phyloP scores from a whole-genome alignment of 30 jellyfish, hydroid and myxozoan species.

The Chironex yamaguchii region DNA sequence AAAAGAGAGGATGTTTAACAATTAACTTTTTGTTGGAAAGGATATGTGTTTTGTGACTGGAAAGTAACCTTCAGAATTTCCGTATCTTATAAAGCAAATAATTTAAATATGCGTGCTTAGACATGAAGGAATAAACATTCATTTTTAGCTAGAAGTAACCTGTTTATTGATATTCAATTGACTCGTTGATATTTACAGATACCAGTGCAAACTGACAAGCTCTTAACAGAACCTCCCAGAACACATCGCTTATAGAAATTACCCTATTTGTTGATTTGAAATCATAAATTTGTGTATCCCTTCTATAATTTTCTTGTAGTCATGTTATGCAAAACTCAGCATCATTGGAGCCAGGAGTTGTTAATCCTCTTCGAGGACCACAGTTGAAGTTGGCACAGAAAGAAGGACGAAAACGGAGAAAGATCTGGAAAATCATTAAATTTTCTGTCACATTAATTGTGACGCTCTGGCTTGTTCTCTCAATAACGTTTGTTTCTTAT shows the following conservation, averaged over 20 bases:
- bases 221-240: not conserved
- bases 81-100: no score
- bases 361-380: conserved; percentile 79
- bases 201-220: not conserved
- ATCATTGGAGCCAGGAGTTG: no score
- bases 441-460: conserved; percentile 44
- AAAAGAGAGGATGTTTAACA: not conserved
- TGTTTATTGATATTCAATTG: no score
- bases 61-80: no score
- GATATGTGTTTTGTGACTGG: no score
- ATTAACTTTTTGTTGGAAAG: not conserved
- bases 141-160: no score
- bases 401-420: conserved; percentile 72
- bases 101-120: no score
- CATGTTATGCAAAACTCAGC: not conserved
- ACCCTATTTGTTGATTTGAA: not conserved
- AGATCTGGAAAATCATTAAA: conserved; percentile 56
- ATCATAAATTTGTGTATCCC: not conserved
- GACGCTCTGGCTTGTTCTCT: conserved; percentile 76
- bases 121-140: no score
- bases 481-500: conserved; percentile 59
- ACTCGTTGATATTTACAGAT: no score
- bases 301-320: not conserved
- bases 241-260: not conserved
- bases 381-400: conserved; percentile 79